Base-by-base conservation (phyloP, 2,797 vertebrate genomes). In the Tamandua tetradactyla region DNA sequence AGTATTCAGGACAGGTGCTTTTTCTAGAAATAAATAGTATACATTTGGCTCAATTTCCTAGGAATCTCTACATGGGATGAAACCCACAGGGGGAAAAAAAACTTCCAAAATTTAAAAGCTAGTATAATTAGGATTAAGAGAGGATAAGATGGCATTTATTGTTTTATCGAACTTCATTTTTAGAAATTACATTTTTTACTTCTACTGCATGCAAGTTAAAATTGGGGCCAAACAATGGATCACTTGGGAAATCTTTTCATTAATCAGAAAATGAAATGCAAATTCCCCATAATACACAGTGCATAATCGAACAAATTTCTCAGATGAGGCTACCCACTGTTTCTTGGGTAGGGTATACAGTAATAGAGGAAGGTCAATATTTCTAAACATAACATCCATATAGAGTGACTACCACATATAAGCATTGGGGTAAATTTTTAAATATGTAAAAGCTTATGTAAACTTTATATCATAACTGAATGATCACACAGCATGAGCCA, bases 381-480 rank as follows among this genome's bases (percentile, higher is more conserved):
- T 83, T 72, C 62, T 66, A 66, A 68, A 66, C 55, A 25, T 20
- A n/a, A 59, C 9, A 68, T 17, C n/a, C 22, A 82, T 20, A 57
- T 25, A 69, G n/a, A 78, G 61, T 72, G 57, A 79, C 27, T 30
- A 79, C 8, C 30, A 79, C 9, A 80, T 37, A n/a, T 7, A 79
- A 22, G 7, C 37, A 47, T 40, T 66, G 52, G 42, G 74, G 80
- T 57, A 61, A 55, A 66, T 61, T 87, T 91, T 83, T 93, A 64
- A n/a, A 91, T 97, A 89, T 62, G 17, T 68, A 62, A 94, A 5
- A 32, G 35, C 44, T n/a, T 87, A 40, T 87, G 9, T 87, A 76
- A 87, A 30, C 18, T 81, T 93, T 91, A 64, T 72, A 66, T 92
- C 37, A 91, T 93, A 95, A 75, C 22, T 47, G 5, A 91, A 94